A percentile compares a stretch with the other conserved stretches of the same genome.
phyloP scores from a whole-genome alignment of 1,140 invertebrate genomes.

The Pseudoatta argentina region DNA sequence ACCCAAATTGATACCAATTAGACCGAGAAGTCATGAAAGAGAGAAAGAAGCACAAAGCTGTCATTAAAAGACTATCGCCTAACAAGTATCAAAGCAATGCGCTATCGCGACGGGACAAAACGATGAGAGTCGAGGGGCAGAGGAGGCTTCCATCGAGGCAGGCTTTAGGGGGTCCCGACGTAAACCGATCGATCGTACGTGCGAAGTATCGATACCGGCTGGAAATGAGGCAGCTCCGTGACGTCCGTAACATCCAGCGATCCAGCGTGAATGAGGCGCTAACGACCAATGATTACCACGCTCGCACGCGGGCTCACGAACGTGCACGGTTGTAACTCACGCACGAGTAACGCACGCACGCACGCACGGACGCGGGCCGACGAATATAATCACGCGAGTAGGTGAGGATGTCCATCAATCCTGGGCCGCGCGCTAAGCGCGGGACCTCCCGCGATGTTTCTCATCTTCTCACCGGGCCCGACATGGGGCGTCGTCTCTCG shows the following conservation, averaged over 20 bases:
- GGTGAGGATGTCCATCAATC: slow-evolving; percentile 83
- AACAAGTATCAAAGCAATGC: slow-evolving; percentile 42
- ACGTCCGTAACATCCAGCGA: slow-evolving; percentile 73
- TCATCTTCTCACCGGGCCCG: slow-evolving; percentile 80
- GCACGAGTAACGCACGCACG: slow-evolving; percentile 2
- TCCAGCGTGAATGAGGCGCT: slow-evolving; percentile 81
- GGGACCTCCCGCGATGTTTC: slow-evolving; percentile 84
- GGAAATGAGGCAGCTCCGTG: slow-evolving; percentile 72
- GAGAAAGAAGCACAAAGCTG: not conserved
- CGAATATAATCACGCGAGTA: slow-evolving; percentile 73
- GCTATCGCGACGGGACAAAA: not conserved
- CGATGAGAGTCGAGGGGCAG: not conserved
- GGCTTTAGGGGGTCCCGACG: slow-evolving; percentile 25
- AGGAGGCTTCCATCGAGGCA: slow-evolving; percentile 5
- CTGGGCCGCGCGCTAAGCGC: slow-evolving; percentile 69
- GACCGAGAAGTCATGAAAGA: not conserved
- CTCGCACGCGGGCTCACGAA: slow-evolving; percentile 16
- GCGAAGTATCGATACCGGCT: slow-evolving; percentile 68
- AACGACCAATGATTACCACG: slow-evolving; percentile 81
- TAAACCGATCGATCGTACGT: slow-evolving; percentile 62
- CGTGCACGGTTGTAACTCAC: not conserved
- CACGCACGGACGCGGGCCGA: slow-evolving; percentile 47
- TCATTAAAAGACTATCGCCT: slow-evolving; percentile 1
- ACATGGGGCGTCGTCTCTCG: slow-evolving; percentile 66
- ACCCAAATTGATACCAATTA: not conserved